Percentiles rank a stretch among this genome's conserved stretches.
Conservation (phyloP, 1,140 invertebrate species). For the Hycleus cichorii region DNA sequence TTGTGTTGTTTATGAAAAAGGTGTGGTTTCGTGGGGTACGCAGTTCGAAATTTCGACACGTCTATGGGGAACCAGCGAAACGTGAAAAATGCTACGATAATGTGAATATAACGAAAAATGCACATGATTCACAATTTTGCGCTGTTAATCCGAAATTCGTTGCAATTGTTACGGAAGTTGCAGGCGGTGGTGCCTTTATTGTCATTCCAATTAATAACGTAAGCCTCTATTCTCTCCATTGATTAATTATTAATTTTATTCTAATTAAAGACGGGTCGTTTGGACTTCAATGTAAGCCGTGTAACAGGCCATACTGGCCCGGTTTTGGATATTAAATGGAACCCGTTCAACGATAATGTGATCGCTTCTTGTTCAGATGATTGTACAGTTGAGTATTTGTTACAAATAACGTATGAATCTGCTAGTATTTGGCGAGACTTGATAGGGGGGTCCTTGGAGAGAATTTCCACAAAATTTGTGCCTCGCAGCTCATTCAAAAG, state of each 20-base stretch:
- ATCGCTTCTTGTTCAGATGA: slow-evolving; percentile 94
- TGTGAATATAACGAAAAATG: slow-evolving; percentile 86
- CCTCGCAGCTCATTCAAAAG: no score
- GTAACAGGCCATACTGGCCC: slow-evolving; percentile 77
- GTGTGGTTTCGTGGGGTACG: slow-evolving; percentile 77
- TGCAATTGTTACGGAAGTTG: slow-evolving; percentile 88
- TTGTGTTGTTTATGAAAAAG: slow-evolving; percentile 38
- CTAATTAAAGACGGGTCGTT: slow-evolving; percentile 54
- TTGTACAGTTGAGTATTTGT: slow-evolving; percentile 51
- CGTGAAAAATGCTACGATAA: slow-evolving; percentile 88
- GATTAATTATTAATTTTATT: slow-evolving; percentile 7
- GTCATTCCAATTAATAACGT: slow-evolving; percentile 86
- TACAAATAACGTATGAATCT: no score
- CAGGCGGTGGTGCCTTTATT: slow-evolving; percentile 87
- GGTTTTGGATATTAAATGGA: slow-evolving; percentile 83
- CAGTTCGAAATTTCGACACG: slow-evolving; percentile 87
- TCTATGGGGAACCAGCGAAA: slow-evolving; percentile 82
- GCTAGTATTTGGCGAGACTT: no score
- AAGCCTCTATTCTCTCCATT: slow-evolving; percentile 38
- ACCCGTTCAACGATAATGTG: slow-evolving; percentile 90
- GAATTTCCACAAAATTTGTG: no score
- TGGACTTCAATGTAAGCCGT: slow-evolving; percentile 69
- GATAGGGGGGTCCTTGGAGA: no score
- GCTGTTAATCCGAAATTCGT: slow-evolving; percentile 92
- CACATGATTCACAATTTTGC: slow-evolving; percentile 87